phyloP scores from a whole-genome alignment of 2,888 invertebrate species.

The Hybos culiciformis region DNA sequence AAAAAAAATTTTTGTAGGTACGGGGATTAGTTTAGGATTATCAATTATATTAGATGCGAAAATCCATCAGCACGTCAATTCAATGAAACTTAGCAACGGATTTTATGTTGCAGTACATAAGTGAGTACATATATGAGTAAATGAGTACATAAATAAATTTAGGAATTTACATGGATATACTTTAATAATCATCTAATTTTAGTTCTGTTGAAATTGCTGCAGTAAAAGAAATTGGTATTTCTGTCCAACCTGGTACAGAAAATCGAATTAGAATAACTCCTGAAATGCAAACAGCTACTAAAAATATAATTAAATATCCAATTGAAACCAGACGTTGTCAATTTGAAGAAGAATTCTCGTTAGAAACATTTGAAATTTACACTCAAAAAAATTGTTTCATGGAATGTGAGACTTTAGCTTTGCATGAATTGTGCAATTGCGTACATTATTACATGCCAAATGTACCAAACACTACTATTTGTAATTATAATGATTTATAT shows the following conservation, averaged over 20 bases:
- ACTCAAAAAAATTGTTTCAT: conserved; percentile 57
- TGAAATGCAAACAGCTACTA: conserved; percentile 47
- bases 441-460: conserved; percentile 28
- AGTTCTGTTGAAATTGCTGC: conserved; percentile 69
- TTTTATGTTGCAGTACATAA: conserved; percentile 39
- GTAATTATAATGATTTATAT: conserved; percentile 49
- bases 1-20: no score
- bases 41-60: conserved; percentile 55
- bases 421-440: conserved; percentile 30
- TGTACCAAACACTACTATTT: conserved; percentile 51
- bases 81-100: conserved; percentile 49
- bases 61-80: conserved; percentile 60
- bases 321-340: conserved; percentile 51
- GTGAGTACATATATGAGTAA: no score
- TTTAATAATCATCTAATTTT: no score
- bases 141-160: no score
- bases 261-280: conserved; percentile 51
- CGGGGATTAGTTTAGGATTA: conserved; percentile 41
- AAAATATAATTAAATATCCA: conserved; percentile 43
- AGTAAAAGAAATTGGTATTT: conserved; percentile 55
- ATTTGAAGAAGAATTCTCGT: conserved; percentile 52
- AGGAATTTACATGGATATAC: no score
- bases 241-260: conserved; percentile 55
- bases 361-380: conserved; percentile 54
- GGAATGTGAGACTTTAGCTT: conserved; percentile 60